Conservation (phyloP, 2,888 invertebrate species). For the Campoplex nolae region DNA sequence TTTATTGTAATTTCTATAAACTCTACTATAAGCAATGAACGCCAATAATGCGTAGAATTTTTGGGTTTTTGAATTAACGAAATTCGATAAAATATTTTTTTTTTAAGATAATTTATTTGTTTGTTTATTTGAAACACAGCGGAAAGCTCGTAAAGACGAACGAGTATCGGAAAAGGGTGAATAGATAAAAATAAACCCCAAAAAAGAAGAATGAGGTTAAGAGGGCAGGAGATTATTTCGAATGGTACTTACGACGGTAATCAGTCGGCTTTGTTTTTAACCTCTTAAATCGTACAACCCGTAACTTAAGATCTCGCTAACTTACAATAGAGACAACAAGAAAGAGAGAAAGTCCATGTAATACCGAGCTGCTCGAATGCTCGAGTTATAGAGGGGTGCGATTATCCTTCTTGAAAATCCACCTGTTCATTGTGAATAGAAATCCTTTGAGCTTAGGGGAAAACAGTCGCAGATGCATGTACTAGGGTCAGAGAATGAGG, state of each 20-base stretch:
- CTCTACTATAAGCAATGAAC: background rate
- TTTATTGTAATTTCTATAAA: no score
- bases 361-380: constrained; percentile 20
- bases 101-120: background rate
- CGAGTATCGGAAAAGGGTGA: background rate
- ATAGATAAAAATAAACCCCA: background rate
- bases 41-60: background rate
- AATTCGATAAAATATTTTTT: background rate
- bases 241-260: constrained; percentile 6
- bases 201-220: constrained; percentile 4
- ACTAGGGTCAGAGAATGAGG: background rate
- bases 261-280: constrained; percentile 34
- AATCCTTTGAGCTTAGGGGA: background rate
- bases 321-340: background rate
- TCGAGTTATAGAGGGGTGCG: constrained; percentile 19
- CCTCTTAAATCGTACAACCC: constrained; percentile 3
- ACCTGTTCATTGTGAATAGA: constrained; percentile 19
- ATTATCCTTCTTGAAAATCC: constrained; percentile 44
- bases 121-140: background rate
- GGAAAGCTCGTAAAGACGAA: background rate
- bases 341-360: constrained; percentile 8
- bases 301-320: constrained; percentile 12
- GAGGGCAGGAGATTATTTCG: constrained; percentile 9
- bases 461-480: constrained; percentile 2
- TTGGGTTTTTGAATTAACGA: no score